Conservation (phyloP, 2,888 invertebrate species). For the Chaetogeoica ovagalla region DNA sequence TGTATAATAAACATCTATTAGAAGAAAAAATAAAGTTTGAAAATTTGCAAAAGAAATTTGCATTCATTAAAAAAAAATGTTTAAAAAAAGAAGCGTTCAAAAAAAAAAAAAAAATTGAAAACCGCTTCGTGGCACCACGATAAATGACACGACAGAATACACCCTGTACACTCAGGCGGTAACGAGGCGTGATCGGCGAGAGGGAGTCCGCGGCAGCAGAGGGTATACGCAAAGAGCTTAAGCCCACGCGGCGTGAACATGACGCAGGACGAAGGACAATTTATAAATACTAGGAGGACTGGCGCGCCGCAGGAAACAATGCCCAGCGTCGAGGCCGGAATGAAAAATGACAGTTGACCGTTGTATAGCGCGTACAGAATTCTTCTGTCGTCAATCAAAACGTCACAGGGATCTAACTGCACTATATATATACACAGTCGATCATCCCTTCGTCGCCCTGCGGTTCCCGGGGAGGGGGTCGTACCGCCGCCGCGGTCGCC, state of each 20-base stretch:
- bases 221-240: neutral
- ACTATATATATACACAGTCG: no score
- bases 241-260: neutral
- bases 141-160: no score
- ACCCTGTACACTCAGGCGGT: no score
- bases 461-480: constrained; percentile 1
- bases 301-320: constrained; percentile 28
- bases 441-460: no score
- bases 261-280: neutral
- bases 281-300: neutral
- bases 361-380: neutral
- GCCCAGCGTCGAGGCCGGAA: constrained; percentile 30
- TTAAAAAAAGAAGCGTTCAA: no score
- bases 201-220: neutral
- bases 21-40: no score
- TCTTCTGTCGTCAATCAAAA: constrained; percentile 53
- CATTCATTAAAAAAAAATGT: no score
- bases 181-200: neutral
- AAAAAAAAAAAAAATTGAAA: no score
- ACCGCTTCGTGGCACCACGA: no score
- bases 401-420: constrained; percentile 31
- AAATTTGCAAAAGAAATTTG: no score
- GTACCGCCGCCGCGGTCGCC: no score
- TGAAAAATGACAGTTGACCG: constrained; percentile 53
- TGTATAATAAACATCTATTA: no score